These are phyloP conservation scores for Manis crassicaudata DNA, from an alignment of 2,797 vertebrate species.

Conservation along the genomic window DNA sequence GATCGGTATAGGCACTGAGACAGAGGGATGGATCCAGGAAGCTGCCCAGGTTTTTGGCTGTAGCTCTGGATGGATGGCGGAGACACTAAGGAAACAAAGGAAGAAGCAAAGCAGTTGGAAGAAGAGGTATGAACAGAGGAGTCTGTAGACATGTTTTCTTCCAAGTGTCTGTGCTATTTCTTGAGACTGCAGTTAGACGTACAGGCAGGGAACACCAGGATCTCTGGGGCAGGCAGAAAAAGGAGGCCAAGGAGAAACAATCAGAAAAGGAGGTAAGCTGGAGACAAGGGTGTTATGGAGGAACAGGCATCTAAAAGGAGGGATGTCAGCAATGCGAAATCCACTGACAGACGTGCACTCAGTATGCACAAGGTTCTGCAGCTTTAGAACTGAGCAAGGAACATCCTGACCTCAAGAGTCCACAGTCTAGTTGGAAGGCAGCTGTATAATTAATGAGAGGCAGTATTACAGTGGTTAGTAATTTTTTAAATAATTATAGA, in stretches of 20 bases:
- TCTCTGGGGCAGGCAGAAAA: background rate
- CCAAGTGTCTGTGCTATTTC: background rate
- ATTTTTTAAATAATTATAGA: background rate
- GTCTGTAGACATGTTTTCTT: background rate
- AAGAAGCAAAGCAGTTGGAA: background rate
- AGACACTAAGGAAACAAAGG: background rate
- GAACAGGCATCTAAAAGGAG: background rate
- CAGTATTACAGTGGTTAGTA: background rate
- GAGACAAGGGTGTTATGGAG: background rate
- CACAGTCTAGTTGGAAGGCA: background rate
- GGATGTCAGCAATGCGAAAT: background rate
- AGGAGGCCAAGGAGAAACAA: background rate
- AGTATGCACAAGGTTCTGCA: background rate
- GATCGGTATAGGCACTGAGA: background rate
- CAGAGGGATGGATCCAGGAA: background rate
- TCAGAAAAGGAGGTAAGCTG: background rate
- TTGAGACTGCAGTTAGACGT: background rate
- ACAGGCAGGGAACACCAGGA: background rate
- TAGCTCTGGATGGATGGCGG: background rate
- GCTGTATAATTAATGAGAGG: background rate
- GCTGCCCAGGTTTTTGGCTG: background rate
- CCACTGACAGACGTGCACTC: background rate
- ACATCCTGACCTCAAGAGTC: background rate
- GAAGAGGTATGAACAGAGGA: background rate
- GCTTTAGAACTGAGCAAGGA: conserved; percentile 3